Base-by-base conservation (phyloP, 2,888 invertebrate species). In the Odontomyia ornata region DNA sequence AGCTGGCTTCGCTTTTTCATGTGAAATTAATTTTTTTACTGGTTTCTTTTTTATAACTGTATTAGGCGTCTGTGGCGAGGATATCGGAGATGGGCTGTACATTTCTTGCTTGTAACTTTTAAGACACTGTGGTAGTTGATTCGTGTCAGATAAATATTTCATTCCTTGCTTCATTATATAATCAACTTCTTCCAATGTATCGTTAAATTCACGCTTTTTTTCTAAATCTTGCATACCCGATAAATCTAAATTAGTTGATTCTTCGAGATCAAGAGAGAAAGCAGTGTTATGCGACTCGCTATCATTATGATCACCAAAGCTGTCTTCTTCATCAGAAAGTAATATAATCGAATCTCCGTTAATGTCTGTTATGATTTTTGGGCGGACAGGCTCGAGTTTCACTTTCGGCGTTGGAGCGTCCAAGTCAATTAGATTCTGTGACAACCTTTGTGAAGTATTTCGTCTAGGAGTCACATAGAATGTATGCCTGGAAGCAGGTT, bases 161-260 rank as follows among this genome's bases (percentile, higher is more conserved):
- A 84, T 81, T 1, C 86, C 87, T 36, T 84, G 83, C 67, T 85
- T 83, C 80, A 87, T 83, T 81, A 87, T 83, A 78, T 86, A 86
- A 52, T 87, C 86, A 57, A 88, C 85, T 81, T 87, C 86, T 81
- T 87, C 88, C 77, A 87, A 83, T 1, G 87, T 87, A 79, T 87
- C 85, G 79, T 88, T 86, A 71, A 87, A 87, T 47, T 27, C n/a
- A n/a, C 27, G 28, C 15, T 15, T 21, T 5, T 64, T 30, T 27
- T 64, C 64, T 9, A 28, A 9, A 9, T 30, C 27, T 1, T 21
- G 2, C 57, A 23, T 60, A 21, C 25, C 5, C 11, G 64, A 64
- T n/a, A 64, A 13, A 28, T 64, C 30, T 15, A 28, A 7, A 9
- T 27, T 3, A 5, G 71, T 28, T 18, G 67, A 43, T 23, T 71